Conservation (phyloP, 2,113 vertebrate species). For the Alectura lathami region DNA sequence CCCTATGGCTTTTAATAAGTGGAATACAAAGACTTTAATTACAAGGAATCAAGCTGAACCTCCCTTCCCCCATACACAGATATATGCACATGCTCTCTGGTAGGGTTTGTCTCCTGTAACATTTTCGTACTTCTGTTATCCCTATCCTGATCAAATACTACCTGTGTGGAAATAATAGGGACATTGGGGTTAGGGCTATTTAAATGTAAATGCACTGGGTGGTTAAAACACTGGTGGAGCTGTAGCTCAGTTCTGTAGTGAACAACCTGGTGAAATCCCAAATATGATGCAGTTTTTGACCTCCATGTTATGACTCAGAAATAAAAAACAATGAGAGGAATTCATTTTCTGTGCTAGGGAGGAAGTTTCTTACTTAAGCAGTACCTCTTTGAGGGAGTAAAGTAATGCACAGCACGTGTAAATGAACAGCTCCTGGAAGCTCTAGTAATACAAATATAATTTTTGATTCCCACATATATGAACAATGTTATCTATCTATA, state of each 20-base stretch:
- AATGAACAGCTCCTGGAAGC: conserved; percentile 6
- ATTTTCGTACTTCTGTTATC: not conserved
- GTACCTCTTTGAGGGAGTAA: not conserved
- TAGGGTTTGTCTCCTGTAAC: not conserved
- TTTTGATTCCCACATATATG: not conserved
- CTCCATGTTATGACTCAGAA: not conserved
- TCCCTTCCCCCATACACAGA: not conserved
- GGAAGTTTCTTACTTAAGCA: not conserved
- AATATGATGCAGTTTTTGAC: not conserved
- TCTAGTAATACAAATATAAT: not conserved
- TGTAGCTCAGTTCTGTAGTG: not conserved
- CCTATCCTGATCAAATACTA: not conserved
- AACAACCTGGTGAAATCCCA: not conserved
- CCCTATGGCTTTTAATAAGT: conserved; percentile 49
- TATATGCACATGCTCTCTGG: not conserved
- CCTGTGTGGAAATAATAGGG: not conserved
- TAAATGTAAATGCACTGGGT: not conserved
- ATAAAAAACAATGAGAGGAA: not conserved
- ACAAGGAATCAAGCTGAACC: not conserved
- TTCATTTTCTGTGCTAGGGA: not conserved
- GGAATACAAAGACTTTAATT: conserved; percentile 41
- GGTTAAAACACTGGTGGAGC: not conserved
- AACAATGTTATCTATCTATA: not conserved
- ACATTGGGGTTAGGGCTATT: not conserved
- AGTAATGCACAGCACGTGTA: not conserved